Evolutionary conservation across 2,113 vertebrate species (phyloP), one percentile per base, ranked within the genome.

Genomic region (Lipophrys pholis): DNA sequence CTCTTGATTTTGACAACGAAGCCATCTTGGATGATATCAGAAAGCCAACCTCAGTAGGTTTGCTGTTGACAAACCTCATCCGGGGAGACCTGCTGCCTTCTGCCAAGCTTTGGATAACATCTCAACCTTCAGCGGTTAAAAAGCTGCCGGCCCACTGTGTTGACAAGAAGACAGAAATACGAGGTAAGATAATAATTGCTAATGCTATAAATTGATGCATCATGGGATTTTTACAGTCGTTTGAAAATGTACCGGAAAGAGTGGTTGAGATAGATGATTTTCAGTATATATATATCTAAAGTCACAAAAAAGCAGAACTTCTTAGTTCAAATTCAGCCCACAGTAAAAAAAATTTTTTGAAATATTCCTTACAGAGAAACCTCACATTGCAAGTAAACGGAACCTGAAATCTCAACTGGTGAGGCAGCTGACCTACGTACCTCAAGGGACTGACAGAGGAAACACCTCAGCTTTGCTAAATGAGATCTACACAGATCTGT

Each of bases 1-100:
- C 0, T 11, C 74, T 83, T 0, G 21, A 83, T 69, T 87, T 84
- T 49, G 16, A 64, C 14, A 48, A 51, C 1, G 11, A 14, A 0
- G 6, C 1, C 5, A 62, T 0, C 0, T 9, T 85, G 43, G 11
- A 50, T 6, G 77, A 85, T 56, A 30, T 70, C 38, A 66, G 16
- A 45, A 7, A 70, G 0, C 6, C 11, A 43, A 77, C 77, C 54
- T 75, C 83, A 57, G 52, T 83, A 42, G 45, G 52, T 11, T 48
- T 70, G 49, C 30, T 88, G 43, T 58, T 88, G 56, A 79, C 43
- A 5, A 85, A 70, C 60, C 83, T 88, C 70, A 83, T 88, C 68
- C 70, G 21, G 58, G 80, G 80, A 52, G 45, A 46, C 35, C 77
- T 88, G 60, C 60, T 88, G 55, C 86, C 86, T 21, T 70, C 70